Base-by-base conservation (phyloP, 2,888 invertebrate species). In the Uropetala carovei region DNA sequence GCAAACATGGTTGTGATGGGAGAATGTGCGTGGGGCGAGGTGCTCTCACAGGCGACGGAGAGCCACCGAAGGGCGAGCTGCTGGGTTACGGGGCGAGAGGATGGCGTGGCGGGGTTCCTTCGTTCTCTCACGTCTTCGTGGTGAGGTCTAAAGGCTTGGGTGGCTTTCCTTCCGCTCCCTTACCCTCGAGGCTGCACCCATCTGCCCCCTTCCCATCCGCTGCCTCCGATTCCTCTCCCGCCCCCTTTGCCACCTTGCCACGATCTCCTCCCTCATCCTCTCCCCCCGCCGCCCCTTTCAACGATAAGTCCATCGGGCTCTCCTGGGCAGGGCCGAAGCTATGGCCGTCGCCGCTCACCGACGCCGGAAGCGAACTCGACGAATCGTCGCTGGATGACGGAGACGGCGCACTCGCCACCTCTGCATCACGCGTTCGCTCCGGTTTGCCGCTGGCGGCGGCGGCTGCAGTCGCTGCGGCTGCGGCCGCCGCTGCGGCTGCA, bases 251-350 rank as follows among this genome's bases (percentile, higher is more conserved):
- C 58, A 18, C 27, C 60, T 18, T 56, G 57, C 27, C 30, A 30
- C 9, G 59, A 18, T 92, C 64, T 11, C 11, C 89, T 9, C 64
- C 89, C 64, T 30, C 43, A 7, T 64, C 89, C 18, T 89, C 64
- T 10, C 43, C 89, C 89, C 60, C 89, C 68, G 89, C 27, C 56
- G 43, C 64, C 18, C 89, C 89, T 56, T 84, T 92, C 64, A 83
- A 56, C 60, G 92, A 92, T 16, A 92, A 57, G 64, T 92, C 92
- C 86, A 92, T 92, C 7, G 92, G 92, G n/a, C 56, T 56, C 8
- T 92, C 92, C 64, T 92, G 92, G 0, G 56, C 68, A 0, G 86
- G 86, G n/a, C 86, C 86, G n/a, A 86, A 57, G 59, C 85, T 86
- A 13, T 64, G 59, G 7, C 27, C 86, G 11, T 22, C 86, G 30